A percentile compares a stretch with the other conserved stretches of the same genome.
Evolutionary conservation across 2,113 vertebrate species (phyloP).

Genomic region (Cyphomyrus discorhynchus): DNA sequence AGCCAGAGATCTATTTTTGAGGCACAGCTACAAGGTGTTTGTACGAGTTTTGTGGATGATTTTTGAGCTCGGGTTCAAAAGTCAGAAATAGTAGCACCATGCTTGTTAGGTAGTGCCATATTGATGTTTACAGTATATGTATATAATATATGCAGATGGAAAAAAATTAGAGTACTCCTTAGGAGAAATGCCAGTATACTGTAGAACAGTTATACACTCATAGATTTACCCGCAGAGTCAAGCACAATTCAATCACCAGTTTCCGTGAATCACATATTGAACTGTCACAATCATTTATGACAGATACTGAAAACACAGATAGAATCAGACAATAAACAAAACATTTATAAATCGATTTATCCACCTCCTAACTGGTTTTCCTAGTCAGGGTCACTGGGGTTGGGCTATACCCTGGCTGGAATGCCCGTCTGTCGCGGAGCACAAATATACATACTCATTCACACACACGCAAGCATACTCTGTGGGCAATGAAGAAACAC

Average conservation of each 20-base stretch:
- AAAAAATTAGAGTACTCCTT: not conserved
- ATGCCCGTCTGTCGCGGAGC: not conserved
- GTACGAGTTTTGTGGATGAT: not conserved
- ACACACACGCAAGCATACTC: not conserved
- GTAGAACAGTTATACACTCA: not conserved
- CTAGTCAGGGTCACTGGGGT: not conserved
- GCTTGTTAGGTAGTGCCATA: not conserved
- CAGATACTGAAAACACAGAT: not conserved
- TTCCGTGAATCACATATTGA: not conserved
- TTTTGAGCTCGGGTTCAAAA: not conserved
- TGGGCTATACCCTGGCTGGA: not conserved
- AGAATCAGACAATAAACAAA: not conserved
- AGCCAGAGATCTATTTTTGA: not conserved
- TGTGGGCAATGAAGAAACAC: not conserved
- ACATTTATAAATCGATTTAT: not conserved
- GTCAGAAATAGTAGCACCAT: not conserved
- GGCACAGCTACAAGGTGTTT: not conserved
- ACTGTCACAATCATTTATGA: not conserved
- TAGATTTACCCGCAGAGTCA: not conserved
- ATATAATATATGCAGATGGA: not conserved
- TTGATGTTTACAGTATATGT: not conserved
- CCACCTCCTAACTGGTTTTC: not conserved
- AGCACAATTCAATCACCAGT: not conserved
- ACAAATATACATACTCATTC: not conserved
- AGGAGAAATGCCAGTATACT: not conserved